Conservation (phyloP, 1,140 invertebrate species). For the Homarus americanus region DNA sequence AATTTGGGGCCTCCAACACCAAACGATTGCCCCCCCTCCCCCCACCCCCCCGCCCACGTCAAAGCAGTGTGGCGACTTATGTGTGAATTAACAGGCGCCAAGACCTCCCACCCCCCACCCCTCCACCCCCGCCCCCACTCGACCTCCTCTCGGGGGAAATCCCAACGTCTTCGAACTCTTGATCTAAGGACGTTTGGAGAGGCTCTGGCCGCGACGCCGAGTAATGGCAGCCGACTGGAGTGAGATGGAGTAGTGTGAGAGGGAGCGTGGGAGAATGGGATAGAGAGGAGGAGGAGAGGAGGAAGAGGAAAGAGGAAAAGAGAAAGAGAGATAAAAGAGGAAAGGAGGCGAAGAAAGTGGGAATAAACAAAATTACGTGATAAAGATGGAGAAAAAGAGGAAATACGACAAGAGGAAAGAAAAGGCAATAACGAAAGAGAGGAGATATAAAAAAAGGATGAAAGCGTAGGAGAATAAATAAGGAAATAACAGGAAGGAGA, state of each 20-base stretch:
- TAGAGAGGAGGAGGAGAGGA: no score
- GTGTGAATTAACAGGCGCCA: neutral
- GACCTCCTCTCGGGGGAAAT: constrained; percentile 51
- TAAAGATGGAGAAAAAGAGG: neutral
- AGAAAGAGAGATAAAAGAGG: neutral
- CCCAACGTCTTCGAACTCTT: constrained; percentile 58
- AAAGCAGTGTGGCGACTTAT: neutral
- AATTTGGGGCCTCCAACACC: no score
- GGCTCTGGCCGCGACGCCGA: constrained; percentile 43
- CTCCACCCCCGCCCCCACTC: no score
- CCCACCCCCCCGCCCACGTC: no score
- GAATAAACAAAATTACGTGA: no score
- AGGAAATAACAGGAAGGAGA: neutral
- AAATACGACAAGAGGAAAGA: neutral
- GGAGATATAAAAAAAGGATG: neutral
- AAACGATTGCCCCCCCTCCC: no score
- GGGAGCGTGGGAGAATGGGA: neutral
- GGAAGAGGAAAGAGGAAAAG: neutral
- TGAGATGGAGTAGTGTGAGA: neutral
- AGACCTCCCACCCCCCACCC: neutral
- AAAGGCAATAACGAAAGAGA: no score
- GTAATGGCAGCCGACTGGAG: constrained; percentile 28
- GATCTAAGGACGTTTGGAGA: constrained; percentile 56
- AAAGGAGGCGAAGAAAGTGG: neutral
- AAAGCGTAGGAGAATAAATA: neutral